Conservation (phyloP, 2,113 vertebrate genomes). For the Tachysurus vachellii region DNA sequence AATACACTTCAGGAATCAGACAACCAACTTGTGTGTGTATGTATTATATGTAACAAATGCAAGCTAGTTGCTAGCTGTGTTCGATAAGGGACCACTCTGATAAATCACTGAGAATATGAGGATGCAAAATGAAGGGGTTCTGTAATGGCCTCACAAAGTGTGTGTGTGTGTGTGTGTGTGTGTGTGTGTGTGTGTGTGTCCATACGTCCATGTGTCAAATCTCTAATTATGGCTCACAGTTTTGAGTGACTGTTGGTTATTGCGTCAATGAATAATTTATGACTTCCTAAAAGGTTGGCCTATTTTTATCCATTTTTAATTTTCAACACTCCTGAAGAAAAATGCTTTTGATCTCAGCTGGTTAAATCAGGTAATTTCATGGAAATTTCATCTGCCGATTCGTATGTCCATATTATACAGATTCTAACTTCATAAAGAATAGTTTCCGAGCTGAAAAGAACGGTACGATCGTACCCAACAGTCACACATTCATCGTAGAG, state of each 20-base stretch:
- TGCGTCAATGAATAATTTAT: constrained; percentile 36
- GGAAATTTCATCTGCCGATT: constrained; percentile 18
- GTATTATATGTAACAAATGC: neutral
- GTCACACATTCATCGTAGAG: constrained; percentile 12
- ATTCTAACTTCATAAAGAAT: neutral
- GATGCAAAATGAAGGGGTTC: neutral
- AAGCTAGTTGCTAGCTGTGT: neutral
- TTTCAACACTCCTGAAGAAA: constrained; percentile 15
- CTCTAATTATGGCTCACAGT: constrained; percentile 10
- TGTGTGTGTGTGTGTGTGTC: neutral
- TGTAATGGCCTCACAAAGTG: neutral
- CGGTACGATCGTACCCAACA: neutral
- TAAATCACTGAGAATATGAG: neutral
- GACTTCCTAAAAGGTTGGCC: constrained; percentile 23
- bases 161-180: neutral
- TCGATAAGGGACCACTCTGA: neutral
- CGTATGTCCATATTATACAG: neutral
- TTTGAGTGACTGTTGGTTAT: constrained; percentile 38
- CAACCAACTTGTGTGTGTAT: neutral
- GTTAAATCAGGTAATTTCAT: constrained; percentile 29
- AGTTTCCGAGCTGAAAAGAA: neutral
- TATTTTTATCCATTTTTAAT: constrained; percentile 38
- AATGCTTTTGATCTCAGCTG: neutral
- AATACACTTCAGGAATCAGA: neutral
- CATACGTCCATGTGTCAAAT: constrained; percentile 1